phyloP scores from a whole-genome alignment of 1,140 invertebrate species.

The Polypedilum vanderplanki region DNA sequence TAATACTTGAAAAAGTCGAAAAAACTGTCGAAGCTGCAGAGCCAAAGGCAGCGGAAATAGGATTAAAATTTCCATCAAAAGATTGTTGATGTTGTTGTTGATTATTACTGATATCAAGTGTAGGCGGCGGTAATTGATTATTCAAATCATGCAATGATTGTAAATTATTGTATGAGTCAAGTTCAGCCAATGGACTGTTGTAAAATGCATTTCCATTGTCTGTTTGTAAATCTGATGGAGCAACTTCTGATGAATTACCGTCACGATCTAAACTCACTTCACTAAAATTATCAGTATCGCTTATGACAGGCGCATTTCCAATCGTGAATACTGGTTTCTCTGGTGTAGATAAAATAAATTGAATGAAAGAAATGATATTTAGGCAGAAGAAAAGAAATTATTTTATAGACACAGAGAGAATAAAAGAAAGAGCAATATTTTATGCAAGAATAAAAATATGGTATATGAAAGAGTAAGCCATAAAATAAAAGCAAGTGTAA shows the following conservation, averaged over 20 bases:
- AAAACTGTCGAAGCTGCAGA: slow-evolving; percentile 52
- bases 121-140: not conserved
- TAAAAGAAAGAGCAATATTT: no score
- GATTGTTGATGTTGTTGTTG: slow-evolving; percentile 33
- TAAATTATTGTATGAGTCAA: slow-evolving; percentile 9
- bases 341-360: slow-evolving; percentile 30
- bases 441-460: no score
- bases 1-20: slow-evolving; percentile 51
- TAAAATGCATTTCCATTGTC: slow-evolving; percentile 31
- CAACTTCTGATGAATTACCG: not conserved
- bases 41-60: slow-evolving; percentile 52
- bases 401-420: no score
- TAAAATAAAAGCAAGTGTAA: no score
- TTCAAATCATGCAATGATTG: not conserved
- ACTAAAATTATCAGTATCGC: slow-evolving; percentile 40
- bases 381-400: no score
- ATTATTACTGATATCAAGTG: slow-evolving; percentile 33
- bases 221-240: not conserved
- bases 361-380: no score
- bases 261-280: slow-evolving; percentile 41
- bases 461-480: no score
- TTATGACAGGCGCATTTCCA: slow-evolving; percentile 37
- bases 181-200: not conserved
- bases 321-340: slow-evolving; percentile 41
- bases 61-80: slow-evolving; percentile 43